A percentile compares a stretch with the other conserved stretches of the same genome.
Conservation (phyloP, 2,888 invertebrate genomes). For the Marronus borbonicus region DNA sequence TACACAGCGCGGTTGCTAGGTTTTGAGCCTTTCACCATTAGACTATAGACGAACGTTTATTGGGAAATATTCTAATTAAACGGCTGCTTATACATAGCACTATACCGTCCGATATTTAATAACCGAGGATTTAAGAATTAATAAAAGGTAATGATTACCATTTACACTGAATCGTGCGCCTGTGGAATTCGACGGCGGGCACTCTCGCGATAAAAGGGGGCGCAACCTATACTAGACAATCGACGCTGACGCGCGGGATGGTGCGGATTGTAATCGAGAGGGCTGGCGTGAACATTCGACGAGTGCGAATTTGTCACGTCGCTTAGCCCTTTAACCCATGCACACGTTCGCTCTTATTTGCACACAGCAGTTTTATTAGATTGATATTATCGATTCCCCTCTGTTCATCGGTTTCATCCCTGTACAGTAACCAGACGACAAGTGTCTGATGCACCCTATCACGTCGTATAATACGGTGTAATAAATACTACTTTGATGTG, state of each 20-base stretch:
- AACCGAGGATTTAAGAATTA: slow-evolving; percentile 37
- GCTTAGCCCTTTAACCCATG: slow-evolving; percentile 55
- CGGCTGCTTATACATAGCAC: background rate
- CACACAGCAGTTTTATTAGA: slow-evolving; percentile 50
- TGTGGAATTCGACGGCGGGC: slow-evolving; percentile 20
- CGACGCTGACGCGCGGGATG: background rate
- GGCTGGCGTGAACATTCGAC: slow-evolving; percentile 49
- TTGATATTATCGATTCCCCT: slow-evolving; percentile 46
- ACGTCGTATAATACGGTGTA: too few species aligned
- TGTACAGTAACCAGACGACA: too few species aligned
- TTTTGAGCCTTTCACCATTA: too few species aligned
- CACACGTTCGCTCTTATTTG: slow-evolving; percentile 48
- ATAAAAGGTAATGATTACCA: slow-evolving; percentile 39
- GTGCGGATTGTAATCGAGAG: slow-evolving; percentile 52
- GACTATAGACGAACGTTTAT: background rate
- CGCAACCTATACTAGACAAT: slow-evolving; percentile 30
- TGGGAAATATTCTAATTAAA: slow-evolving; percentile 25
- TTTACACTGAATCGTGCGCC: slow-evolving; percentile 6
- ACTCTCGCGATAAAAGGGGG: slow-evolving; percentile 39
- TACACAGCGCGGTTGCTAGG: too few species aligned
- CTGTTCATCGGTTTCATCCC: background rate
- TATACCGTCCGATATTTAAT: slow-evolving; percentile 20
- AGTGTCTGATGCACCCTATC: too few species aligned
- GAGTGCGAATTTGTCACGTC: slow-evolving; percentile 56
- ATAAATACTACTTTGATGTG: too few species aligned